These are phyloP conservation scores for Lepidocolaptes lacrymiger DNA, from an alignment of 2,797 vertebrate genomes.

Conservation along the genomic window DNA sequence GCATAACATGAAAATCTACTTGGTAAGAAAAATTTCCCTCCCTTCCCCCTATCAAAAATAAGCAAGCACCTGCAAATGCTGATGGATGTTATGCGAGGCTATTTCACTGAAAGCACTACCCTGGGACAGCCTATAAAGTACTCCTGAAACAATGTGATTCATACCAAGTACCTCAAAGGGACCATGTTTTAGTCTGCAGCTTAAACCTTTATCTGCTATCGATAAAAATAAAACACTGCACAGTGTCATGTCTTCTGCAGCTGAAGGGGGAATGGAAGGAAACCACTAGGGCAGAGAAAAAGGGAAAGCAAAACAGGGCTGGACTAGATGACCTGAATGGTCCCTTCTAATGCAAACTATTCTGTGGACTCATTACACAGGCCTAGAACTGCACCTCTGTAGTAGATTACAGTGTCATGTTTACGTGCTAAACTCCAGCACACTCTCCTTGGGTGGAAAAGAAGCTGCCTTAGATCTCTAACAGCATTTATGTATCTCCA, in stretches of 20 bases:
- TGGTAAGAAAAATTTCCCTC: not conserved
- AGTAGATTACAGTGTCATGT: not conserved
- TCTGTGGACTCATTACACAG: not conserved
- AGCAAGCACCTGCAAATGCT: not conserved
- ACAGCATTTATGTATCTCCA: not conserved
- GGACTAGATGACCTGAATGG: not conserved
- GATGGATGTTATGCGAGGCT: rapidly evolving
- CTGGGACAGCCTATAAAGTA: not conserved
- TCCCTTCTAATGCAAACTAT: not conserved
- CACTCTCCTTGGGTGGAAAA: not conserved
- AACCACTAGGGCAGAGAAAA: not conserved
- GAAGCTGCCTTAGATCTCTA: not conserved
- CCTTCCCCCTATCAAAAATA: not conserved
- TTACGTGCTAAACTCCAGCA: not conserved
- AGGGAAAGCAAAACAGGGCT: not conserved
- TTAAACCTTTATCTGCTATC: not conserved
- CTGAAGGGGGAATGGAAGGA: not conserved
- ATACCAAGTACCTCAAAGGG: not conserved
- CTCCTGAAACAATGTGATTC: not conserved
- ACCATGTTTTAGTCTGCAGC: not conserved
- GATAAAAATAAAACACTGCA: not conserved
- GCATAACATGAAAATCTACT: not conserved
- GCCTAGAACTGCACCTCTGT: not conserved
- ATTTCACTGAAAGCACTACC: not conserved
- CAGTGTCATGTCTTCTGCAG: not conserved